Conservation (phyloP, 2,113 vertebrate species). For the Chiloscyllium plagiosum region DNA sequence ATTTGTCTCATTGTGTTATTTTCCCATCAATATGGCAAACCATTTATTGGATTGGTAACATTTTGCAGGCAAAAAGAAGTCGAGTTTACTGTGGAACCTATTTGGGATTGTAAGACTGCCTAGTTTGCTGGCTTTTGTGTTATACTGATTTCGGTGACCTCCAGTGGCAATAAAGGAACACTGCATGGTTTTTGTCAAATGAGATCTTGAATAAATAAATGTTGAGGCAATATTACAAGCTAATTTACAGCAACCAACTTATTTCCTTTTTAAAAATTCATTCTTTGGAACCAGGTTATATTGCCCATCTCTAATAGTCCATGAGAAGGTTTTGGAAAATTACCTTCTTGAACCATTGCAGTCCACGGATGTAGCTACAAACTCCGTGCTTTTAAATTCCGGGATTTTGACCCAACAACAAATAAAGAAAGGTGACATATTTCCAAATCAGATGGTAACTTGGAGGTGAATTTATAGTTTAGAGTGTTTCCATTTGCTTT, state of each 20-base stretch:
- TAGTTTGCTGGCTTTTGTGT: neutral
- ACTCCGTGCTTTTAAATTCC: neutral
- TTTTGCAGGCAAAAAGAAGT: neutral
- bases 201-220: neutral
- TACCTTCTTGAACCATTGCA: neutral
- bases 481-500: neutral
- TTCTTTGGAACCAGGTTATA: neutral
- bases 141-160: neutral
- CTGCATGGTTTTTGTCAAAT: neutral
- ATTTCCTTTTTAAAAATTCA: neutral
- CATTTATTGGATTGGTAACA: neutral
- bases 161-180: neutral
- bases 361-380: neutral
- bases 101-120: neutral
- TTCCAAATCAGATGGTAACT: neutral
- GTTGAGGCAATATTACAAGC: neutral
- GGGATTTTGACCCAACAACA: neutral
- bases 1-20: neutral
- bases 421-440: neutral
- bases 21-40: neutral
- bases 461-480: neutral
- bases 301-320: neutral
- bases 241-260: neutral
- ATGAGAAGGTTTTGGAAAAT: neutral
- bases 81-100: neutral